Percentiles rank a stretch among this genome's conserved stretches.
These are phyloP conservation scores for Decapterus maruadsi DNA, from an alignment of 2,797 vertebrate species.

Conservation along the genomic window DNA sequence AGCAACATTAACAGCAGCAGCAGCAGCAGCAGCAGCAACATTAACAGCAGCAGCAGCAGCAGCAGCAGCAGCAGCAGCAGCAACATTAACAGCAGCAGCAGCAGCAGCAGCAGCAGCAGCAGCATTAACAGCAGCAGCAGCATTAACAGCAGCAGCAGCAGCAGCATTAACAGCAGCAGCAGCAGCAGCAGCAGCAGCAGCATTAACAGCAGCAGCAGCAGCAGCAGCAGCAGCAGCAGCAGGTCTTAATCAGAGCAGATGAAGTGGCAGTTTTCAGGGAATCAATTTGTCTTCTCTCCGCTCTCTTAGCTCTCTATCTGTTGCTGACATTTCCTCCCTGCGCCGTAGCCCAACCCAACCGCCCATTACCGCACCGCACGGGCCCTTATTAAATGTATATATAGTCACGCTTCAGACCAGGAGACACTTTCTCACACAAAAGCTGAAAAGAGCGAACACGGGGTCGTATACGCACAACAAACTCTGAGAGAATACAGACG, in stretches of 20 bases:
- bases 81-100: too few species aligned
- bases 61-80: too few species aligned
- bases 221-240: too few species aligned
- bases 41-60: too few species aligned
- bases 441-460: conserved; percentile 54
- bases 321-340: conserved; percentile 81
- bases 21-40: too few species aligned
- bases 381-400: conserved; percentile 90
- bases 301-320: conserved; percentile 75
- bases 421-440: conserved; percentile 83
- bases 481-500: conserved; percentile 47
- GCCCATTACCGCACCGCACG: conserved; percentile 84
- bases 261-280: conserved; percentile 60
- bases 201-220: too few species aligned
- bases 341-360: conserved; percentile 80
- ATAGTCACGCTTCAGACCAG: conserved; percentile 83
- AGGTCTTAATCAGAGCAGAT: conserved; percentile 59
- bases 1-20: too few species aligned
- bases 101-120: too few species aligned
- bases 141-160: too few species aligned
- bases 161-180: too few species aligned
- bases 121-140: too few species aligned
- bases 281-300: conserved; percentile 80
- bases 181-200: too few species aligned
- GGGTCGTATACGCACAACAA: conserved; percentile 68